Base-by-base conservation (phyloP, 2,113 vertebrate genomes). In the Labeo catla region DNA sequence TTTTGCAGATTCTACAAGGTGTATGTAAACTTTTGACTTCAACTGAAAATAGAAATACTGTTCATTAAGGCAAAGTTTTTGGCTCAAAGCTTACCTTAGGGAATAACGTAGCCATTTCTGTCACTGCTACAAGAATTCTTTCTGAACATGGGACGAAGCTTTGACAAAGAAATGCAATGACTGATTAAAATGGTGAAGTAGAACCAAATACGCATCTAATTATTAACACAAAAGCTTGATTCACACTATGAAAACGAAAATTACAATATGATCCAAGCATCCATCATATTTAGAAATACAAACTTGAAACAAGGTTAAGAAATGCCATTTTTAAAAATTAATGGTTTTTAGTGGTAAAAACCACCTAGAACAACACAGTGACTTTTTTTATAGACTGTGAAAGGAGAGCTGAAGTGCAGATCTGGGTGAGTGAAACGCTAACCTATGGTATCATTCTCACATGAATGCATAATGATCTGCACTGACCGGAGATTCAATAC, bases 81-180 rank as follows among this genome's bases (percentile, higher is more conserved):
- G 21, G 3, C 21, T 19, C 8, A 8, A 61, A 3, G 19, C 66
- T 88, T 94, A 99, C 98, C 96, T 99, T 99, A 47, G 98, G 97
- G 91, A 99, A 99, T 83, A 99, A 92, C 23, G 96, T 95, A 59
- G 98, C 98, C 98, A 99, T 99, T 93, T 99, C 98, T 0, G 94
- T 97, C 87, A 99, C 98, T 87, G 98, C 98, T 89, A 96, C 80
- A 10, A 97, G 97, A 93, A 99, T 99, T 93, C 97, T 98, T 93
- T 98, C 98, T 7, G 98, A 99, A 92, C 98, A 99, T 0, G 97
- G 98, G 86, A 97, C 95, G 81, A 99, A 99, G 92, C 98, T 99
- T 95, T 8, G 66, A 73, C 19, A 19, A 4, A 81, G 11, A 34
- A 0, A 34, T 54, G 45, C 39, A 72, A 72, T 43, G 8, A 21